Base-by-base conservation (phyloP, 1,140 invertebrate genomes). In the Drosophila willistoni region DNA sequence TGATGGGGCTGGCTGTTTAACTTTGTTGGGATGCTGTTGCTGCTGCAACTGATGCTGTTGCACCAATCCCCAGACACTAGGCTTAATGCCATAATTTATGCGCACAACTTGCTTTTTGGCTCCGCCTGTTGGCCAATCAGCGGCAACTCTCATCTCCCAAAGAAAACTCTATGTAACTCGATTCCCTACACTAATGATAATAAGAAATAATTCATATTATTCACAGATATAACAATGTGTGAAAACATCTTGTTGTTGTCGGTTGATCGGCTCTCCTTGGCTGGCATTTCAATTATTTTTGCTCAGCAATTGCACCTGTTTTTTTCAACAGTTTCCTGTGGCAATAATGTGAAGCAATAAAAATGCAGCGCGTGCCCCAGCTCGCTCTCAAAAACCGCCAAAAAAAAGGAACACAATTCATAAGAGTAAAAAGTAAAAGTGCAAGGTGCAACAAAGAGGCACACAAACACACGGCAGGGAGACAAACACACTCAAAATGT, bases 51-150 rank as follows among this genome's bases (percentile, higher is more conserved):
- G 59, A 51, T 61, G 79, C 65, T 47, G 74, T 62, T 87, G 83
- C 83, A 87, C 83, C 83, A 87, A 86, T 86, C 83, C 44, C 83
- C 72, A 89, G 79, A 56, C 83, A 73, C 83, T 83, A 87, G 44
- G 83, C 76, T 87, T 87, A 80, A 74, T 89, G 84, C 83, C 83
- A 87, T 87, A 87, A 87, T 87, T 87, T 87, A 87, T 87, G 83
- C 83, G 84, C 83, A 83, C 84, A 87, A 87, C 83, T 83, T 57
- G 84, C 65, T 86, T 68, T 62, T 70, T 86, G 79, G 83, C 83
- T 87, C 83, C 83, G 84, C 83, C 83, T 87, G 77, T 87, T 79
- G 73, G 79, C 83, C 83, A 87, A 87, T 87, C 79, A 87, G 83
- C 72, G 70, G 6, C 59, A 39, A 56, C 39, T 70, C 62, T 61